A percentile compares a stretch with the other conserved stretches of the same genome.
phyloP scores from a whole-genome alignment of 2,797 vertebrate species.

The Pseudomugil tenellus region DNA sequence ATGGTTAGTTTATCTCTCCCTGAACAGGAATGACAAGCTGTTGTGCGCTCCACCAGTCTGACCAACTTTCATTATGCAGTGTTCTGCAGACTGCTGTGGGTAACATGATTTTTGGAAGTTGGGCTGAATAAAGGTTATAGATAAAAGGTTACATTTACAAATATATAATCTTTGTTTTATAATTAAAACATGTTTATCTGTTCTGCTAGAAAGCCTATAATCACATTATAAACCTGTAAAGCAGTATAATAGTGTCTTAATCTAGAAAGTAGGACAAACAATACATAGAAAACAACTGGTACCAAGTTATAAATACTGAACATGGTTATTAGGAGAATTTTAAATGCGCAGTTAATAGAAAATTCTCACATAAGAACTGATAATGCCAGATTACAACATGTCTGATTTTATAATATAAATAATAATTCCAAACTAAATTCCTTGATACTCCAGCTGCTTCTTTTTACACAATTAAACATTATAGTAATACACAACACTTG shows the following conservation, averaged over 20 bases:
- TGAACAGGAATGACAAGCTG: too few species aligned
- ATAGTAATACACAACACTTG: constrained; percentile 25
- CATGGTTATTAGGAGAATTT: background rate
- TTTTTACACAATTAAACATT: constrained; percentile 21
- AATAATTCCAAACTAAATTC: constrained; percentile 9
- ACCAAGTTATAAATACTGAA: background rate
- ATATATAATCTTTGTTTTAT: too few species aligned
- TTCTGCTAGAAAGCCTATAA: background rate
- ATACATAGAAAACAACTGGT: background rate
- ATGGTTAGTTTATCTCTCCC: too few species aligned
- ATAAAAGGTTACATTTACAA: too few species aligned
- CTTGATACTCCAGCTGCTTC: constrained; percentile 44
- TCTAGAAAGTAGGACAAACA: background rate
- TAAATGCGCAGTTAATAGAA: background rate
- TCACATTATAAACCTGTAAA: background rate
- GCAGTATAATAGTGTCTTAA: background rate
- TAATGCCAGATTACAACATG: constrained; percentile 39
- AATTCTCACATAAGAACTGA: constrained; percentile 14
- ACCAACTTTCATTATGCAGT: too few species aligned
- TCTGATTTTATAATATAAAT: constrained; percentile 26
- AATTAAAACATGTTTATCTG: too few species aligned
- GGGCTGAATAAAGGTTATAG: too few species aligned
- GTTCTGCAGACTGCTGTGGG: too few species aligned
- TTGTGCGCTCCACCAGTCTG: too few species aligned
- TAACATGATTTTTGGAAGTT: too few species aligned